Base-by-base conservation (phyloP, 92 coral and sea anemone genomes). In the Chrysogorgia sp. region DNA sequence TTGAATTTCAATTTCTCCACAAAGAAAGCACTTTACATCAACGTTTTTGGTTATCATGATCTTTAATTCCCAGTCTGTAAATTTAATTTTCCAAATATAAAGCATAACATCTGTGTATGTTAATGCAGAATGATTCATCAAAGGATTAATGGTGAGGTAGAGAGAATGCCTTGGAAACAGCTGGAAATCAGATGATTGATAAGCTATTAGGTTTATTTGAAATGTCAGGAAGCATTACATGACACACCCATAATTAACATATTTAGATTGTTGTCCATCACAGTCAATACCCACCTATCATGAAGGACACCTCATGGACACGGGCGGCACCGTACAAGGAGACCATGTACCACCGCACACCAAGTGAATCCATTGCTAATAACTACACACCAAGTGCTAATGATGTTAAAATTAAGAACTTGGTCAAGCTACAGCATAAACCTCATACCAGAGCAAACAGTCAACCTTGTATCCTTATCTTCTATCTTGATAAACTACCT, bases 281-380 rank as follows among this genome's bases (percentile, higher is more conserved):
- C 74, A 96, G 99, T 66, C 97, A 96, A 48, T 93, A 96, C 63
- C 99, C 99, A 25, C 99, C 99, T 2, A 96, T 96, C 48, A 96
- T 96, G 99, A 96, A 92, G 68, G 99, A 96, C 74, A 89, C 94
- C 20, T 91, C 97, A 35, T 96, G 99, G 99, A 96, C 99, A 1
- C 84, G 85, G 67, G 99, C 99, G 1, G 91, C 99, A 34, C 98
- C 99, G 22, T 96, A 92, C 75, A 96, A 96, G 69, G 99, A 96
- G 79, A 96, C 99, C 26, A 91, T 92, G 34, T 69, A 82, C 84
- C 97, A 96, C 67, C 85, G 99, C 74, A 96, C 99, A 12, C 99
- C 99, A n/a, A 96, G 99, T 84, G 99, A 96, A 85, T 96, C 99
- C 14, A 96, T 96, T 58, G 99, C 97, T 17, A 96, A 96, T 67